Evolutionary conservation across 2,797 vertebrate genomes (phyloP), one percentile per base, ranked within the genome.

Genomic region (Threskiornis aethiopicus): DNA sequence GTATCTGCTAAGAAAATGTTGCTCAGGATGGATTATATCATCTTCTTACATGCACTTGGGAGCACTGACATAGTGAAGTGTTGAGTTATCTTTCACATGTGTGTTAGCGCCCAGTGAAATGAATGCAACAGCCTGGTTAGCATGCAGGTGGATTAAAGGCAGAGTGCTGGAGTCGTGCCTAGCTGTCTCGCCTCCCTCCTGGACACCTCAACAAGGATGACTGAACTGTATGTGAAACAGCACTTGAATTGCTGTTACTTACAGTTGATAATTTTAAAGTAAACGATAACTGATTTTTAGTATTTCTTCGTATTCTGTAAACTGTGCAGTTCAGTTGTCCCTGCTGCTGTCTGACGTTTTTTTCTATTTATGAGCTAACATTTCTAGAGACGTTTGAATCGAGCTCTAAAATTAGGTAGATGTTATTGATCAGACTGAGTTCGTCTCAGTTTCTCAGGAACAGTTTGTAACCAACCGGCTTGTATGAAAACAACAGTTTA

Each of bases 1-100:
- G 92, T 90, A 90, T 93, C 86, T 90, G 70, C 86, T 87, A 93
- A 82, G 93, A 90, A 92, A 96, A 93, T 94, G 80, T 91, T 70
- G n/a, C 66, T 79, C 35, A 24, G 62, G 54, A 89, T 93, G 86
- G 77, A 79, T 96, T 96, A 84, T 92, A 46, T 96, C 90, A 79
- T 91, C 90, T 42, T 89, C 80, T 96, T 89, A 62, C 8, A 69
- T n/a, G 55, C 1, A 35, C 33, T 93, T 90, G 84, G 84, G 39
- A 89, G 39, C 44, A 18, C 16, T 73, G 75, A 47, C 70, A 84
- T 1, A 35, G 72, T 16, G 44, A 91, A 89, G 47, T 79, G 93
- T 76, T 66, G 76, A 57, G 17, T 87, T 93, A 47, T 51, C 73
- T 84, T 93, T 93, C 77, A 66, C 67, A 10, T 22, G 22, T 66